These are phyloP conservation scores for Julus scanicus DNA, from an alignment of 2,888 invertebrate species.

Conservation along the genomic window DNA sequence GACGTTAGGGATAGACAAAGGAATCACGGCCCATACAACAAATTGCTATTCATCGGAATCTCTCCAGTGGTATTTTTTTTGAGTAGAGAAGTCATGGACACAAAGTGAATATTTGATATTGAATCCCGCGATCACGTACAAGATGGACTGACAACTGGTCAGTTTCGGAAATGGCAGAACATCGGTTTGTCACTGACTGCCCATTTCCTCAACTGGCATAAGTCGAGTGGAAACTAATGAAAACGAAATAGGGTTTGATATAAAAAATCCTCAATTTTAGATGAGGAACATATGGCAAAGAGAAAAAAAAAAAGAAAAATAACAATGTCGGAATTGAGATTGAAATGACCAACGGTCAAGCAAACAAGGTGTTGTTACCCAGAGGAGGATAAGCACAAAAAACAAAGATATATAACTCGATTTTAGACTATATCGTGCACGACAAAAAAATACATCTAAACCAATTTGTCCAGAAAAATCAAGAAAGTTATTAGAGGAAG, in stretches of 20 bases:
- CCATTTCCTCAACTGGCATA: slow-evolving; percentile 2
- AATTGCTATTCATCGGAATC: slow-evolving; percentile 25
- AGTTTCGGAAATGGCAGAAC: not conserved
- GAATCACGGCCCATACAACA: slow-evolving; percentile 18
- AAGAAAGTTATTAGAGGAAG: no score
- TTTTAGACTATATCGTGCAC: not conserved
- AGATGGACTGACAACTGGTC: not conserved
- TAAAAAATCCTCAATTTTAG: not conserved
- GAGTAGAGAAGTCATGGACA: not conserved
- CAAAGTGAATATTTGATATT: slow-evolving; percentile 14
- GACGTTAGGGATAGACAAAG: slow-evolving; percentile 23
- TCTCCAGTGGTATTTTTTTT: not conserved
- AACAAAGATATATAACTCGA: not conserved
- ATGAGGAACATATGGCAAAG: slow-evolving; percentile 16
- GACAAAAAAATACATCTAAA: no score
- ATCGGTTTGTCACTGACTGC: not conserved
- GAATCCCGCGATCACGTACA: not conserved
- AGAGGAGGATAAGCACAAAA: not conserved
- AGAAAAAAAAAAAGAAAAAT: slow-evolving; percentile 3
- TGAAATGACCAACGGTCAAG: slow-evolving; percentile 13
- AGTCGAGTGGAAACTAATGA: slow-evolving; percentile 30
- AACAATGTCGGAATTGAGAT: slow-evolving; percentile 23
- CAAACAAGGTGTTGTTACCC: not conserved
- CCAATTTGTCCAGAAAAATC: no score
- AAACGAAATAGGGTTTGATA: not conserved